Conservation (phyloP, 2,797 vertebrate species). For the Sternarchorhynchus goeldii region DNA sequence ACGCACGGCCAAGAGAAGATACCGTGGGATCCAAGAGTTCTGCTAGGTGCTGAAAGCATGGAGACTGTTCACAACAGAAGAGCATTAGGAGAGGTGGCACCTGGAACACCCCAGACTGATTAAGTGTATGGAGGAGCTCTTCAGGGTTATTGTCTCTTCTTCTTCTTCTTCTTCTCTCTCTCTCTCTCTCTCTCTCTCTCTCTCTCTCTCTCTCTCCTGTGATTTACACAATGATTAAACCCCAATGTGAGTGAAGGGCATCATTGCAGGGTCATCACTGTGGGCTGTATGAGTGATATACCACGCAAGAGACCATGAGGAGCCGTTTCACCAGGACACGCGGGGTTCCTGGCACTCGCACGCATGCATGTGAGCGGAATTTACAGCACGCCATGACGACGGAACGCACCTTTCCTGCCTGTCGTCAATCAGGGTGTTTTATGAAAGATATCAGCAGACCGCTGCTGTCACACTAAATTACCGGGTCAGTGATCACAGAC, state of each 20-base stretch:
- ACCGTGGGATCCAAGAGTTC: background rate
- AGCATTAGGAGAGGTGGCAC: background rate
- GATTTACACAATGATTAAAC: constrained; percentile 61
- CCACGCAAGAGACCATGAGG: constrained; percentile 39
- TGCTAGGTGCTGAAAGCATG: background rate
- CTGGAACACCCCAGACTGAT: constrained; percentile 2
- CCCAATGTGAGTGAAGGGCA: constrained; percentile 61
- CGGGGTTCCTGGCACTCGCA: constrained; percentile 29
- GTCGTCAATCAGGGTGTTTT: constrained; percentile 61
- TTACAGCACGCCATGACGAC: constrained; percentile 56
- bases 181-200: constrained; percentile 19
- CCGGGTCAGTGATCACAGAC: constrained; percentile 58
- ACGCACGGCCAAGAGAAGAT: too few species aligned
- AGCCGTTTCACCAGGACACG: constrained; percentile 52
- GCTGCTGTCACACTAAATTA: constrained; percentile 62
- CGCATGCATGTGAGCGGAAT: constrained; percentile 33
- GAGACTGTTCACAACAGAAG: background rate
- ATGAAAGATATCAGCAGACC: constrained; percentile 61
- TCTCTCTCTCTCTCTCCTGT: constrained; percentile 37
- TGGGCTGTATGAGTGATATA: constrained; percentile 53
- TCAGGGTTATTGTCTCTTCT: background rate
- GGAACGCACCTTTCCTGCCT: constrained; percentile 55
- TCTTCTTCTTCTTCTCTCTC: constrained; percentile 7
- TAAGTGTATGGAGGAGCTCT: background rate
- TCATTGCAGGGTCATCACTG: constrained; percentile 53